A percentile compares a stretch with the other conserved stretches of the same genome.
These are phyloP conservation scores for Orestias chungarensis DNA, from an alignment of 2,797 vertebrate genomes.

Conservation along the genomic window DNA sequence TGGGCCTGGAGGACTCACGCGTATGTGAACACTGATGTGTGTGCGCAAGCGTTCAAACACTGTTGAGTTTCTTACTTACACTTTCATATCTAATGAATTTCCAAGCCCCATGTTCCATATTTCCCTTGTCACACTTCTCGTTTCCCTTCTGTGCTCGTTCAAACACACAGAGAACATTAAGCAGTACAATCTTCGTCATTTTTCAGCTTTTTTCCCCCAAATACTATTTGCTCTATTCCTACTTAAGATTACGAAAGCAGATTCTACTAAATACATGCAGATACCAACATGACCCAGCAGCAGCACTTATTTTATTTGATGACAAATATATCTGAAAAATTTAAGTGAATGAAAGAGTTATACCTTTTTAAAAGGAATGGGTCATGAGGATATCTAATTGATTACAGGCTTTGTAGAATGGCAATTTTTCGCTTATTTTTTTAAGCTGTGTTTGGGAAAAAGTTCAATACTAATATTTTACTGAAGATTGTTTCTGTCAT, in stretches of 20 bases:
- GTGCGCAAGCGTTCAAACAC: conserved; percentile 9
- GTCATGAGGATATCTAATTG: neutral
- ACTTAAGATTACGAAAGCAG: neutral
- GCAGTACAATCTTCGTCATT: neutral
- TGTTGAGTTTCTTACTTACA: conserved; percentile 3
- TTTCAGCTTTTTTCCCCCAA: too few relatives aligned
- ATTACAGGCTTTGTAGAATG: neutral
- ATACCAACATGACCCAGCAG: neutral
- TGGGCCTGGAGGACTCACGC: conserved; percentile 5
- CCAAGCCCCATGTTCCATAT: conserved; percentile 21
- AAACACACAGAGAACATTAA: conserved; percentile 5
- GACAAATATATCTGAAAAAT: neutral
- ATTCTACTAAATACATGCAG: neutral
- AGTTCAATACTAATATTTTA: neutral
- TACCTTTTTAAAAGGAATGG: neutral
- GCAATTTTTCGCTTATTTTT: neutral
- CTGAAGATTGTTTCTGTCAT: neutral
- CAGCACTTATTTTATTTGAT: neutral
- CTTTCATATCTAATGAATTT: conserved; percentile 17
- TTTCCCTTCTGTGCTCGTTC: conserved; percentile 24
- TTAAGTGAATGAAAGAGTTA: neutral
- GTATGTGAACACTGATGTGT: neutral
- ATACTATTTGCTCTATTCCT: neutral
- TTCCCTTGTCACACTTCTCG: conserved; percentile 49
- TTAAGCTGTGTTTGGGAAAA: neutral